Base-by-base conservation (phyloP, 1,140 invertebrate species). In the Grapholita molesta region DNA sequence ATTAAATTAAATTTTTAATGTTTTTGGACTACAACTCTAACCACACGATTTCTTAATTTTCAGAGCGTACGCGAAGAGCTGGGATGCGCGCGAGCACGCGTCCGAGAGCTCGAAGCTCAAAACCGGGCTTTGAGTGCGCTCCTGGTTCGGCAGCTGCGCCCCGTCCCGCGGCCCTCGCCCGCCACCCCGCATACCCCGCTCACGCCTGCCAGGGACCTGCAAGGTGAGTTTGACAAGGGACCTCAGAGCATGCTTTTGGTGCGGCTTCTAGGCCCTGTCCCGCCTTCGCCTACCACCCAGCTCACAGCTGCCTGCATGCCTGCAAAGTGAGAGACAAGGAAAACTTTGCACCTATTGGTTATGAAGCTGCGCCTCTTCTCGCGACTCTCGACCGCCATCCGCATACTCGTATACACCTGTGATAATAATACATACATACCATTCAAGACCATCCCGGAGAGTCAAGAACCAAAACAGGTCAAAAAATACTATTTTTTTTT, bases 41-140 rank as follows among this genome's bases (percentile, higher is more conserved):
- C 33, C 33, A 35, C 11, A 35, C 0, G 12, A 0, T 12, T 35
- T 12, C 38, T 15, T 42, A 42, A 42, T 23, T 83, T 79, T 0
- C 84, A 95, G 95, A 94, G 94, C 72, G 90, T 95, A 8, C 93
- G 94, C 53, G 95, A 95, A 82, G 95, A 96, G 86, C 93, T 96
- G 74, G 92, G 92, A 24, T 92, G 93, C 4, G 86, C 95, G 21
- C 93, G 95, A 67, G 92, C 92, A 71, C 92, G 93, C 61, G 94
- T 95, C 32, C 93, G 94, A 71, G 95, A 96, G 76, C 89, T 96
- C 24, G 95, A 95, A 82, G 91, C 93, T 9, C 95, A 95, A 76
- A 96, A 96, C 85, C 86, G 94, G 38, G 93, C 94, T 7, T 81
- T 96, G 38, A 95, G 94, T 35, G 93, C 94, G 1, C 85, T 96